Base-by-base conservation (phyloP, 1,140 invertebrate genomes). In the Drosophila sp. region DNA sequence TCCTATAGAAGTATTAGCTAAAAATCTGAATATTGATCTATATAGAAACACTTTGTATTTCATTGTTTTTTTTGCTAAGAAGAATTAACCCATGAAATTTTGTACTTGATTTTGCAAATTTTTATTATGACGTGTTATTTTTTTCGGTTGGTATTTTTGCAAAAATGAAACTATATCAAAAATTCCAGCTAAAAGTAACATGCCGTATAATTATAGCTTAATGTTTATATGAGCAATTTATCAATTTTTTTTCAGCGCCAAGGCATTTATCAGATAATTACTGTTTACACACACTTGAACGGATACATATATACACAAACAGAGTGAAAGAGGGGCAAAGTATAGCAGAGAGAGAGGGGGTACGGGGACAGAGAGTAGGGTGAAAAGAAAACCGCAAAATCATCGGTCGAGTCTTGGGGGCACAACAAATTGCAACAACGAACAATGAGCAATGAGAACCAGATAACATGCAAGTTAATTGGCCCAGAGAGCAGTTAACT, bases 201-300 rank as follows among this genome's bases (percentile, higher is more conserved):
- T 35, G 56, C 32, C 32, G 25, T 87, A 86, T 87, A 86, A 86
- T 86, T 76, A 82, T 87, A 80, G 83, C 78, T 68, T 74, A 86
- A 83, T 76, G 84, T 89, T 86, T 83, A 89, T 89, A 86, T 80
- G 72, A 75, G 70, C 83, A 86, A 86, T 86, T 86, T 86, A 86
- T 86, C 83, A 83, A 86, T 83, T 87, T 86, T 38, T 38, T 50
- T 86, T 86, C 79, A 86, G 83, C 84, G 83, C 83, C 83, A 58
- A 70, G 74, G 72, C 76, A 87, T 87, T 86, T 86, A 86, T 86
- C 83, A 79, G 84, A 89, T 86, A 86, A 86, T 86, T 86, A 80
- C 76, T 86, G 83, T 87, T 86, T 86, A 66, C 84, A 86, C 83
- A 87, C 84, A 83, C 57, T 64, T 50, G 57, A 58, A 54, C 65